phyloP scores from a whole-genome alignment of 2,888 invertebrate genomes.

The Dorcus parallelipipedus region DNA sequence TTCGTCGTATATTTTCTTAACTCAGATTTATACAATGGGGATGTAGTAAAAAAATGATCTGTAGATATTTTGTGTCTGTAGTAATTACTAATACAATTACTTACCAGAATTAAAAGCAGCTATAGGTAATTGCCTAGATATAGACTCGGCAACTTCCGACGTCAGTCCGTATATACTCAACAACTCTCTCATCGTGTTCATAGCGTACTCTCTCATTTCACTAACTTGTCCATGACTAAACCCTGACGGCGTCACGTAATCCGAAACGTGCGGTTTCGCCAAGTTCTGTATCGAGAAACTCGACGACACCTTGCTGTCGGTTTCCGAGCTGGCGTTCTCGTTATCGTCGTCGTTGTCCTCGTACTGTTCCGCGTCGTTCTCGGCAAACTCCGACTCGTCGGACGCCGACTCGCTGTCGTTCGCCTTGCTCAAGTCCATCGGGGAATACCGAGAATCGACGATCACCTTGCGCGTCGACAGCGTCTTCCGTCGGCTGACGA shows the following conservation, averaged over 20 bases:
- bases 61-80: no score
- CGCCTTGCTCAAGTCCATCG: constrained; percentile 44
- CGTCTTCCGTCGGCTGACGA: constrained; percentile 39
- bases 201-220: constrained; percentile 72
- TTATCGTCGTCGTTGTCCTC: constrained; percentile 23
- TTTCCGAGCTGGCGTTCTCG: constrained; percentile 21
- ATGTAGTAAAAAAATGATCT: no score
- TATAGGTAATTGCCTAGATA: constrained; percentile 66
- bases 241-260: constrained; percentile 24
- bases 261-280: constrained; percentile 44
- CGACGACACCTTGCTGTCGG: constrained; percentile 40
- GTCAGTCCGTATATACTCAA: constrained; percentile 74
- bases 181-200: constrained; percentile 76
- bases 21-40: no score
- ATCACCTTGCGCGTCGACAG: constrained; percentile 36
- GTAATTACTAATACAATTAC: constrained; percentile 26
- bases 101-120: constrained; percentile 67
- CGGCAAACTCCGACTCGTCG: constrained; percentile 24
- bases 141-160: constrained; percentile 67
- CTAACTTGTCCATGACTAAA: constrained; percentile 44
- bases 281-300: constrained; percentile 47
- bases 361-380: constrained; percentile 18
- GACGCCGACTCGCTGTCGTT: constrained; percentile 36
- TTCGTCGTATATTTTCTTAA: no score
- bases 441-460: constrained; percentile 36